Percentiles rank a stretch among this genome's conserved stretches.
Evolutionary conservation across 2,797 vertebrate species (phyloP).

Genomic region (Caiman crocodilus): DNA sequence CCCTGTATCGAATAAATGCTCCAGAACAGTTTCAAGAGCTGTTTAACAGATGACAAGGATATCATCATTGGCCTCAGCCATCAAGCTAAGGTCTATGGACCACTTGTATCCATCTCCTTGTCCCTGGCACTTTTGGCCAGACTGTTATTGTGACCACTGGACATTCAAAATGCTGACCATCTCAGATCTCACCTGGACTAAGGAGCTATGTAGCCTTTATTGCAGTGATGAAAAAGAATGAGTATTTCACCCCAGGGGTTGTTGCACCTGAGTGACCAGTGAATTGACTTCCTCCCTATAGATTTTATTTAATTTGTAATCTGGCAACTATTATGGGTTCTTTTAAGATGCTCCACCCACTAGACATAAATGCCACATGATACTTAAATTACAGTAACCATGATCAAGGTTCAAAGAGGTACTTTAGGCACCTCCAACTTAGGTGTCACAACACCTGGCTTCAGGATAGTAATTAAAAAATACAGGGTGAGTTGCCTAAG

Average conservation of each 20-base stretch:
- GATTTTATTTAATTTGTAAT: neutral
- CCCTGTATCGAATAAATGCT: neutral
- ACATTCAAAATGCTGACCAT: neutral
- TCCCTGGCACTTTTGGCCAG: fast-evolving
- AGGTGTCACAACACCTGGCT: too few species aligned
- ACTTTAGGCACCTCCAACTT: too few species aligned
- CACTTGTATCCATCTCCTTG: neutral
- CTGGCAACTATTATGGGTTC: neutral
- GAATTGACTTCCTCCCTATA: neutral
- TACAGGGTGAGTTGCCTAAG: too few species aligned
- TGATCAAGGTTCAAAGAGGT: too few species aligned
- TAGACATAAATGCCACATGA: neutral
- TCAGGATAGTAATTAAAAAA: too few species aligned
- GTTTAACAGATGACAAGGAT: neutral
- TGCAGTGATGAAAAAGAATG: neutral
- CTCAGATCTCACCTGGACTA: neutral
- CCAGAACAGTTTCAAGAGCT: neutral
- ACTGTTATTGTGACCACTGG: neutral
- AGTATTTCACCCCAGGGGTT: neutral
- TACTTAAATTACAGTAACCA: too few species aligned
- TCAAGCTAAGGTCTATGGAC: neutral
- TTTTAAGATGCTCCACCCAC: neutral
- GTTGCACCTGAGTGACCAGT: neutral
- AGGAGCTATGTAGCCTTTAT: neutral
- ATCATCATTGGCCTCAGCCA: neutral